Evolutionary conservation across 2,797 vertebrate genomes (phyloP).

Genomic region (Sparidentex hasta): DNA sequence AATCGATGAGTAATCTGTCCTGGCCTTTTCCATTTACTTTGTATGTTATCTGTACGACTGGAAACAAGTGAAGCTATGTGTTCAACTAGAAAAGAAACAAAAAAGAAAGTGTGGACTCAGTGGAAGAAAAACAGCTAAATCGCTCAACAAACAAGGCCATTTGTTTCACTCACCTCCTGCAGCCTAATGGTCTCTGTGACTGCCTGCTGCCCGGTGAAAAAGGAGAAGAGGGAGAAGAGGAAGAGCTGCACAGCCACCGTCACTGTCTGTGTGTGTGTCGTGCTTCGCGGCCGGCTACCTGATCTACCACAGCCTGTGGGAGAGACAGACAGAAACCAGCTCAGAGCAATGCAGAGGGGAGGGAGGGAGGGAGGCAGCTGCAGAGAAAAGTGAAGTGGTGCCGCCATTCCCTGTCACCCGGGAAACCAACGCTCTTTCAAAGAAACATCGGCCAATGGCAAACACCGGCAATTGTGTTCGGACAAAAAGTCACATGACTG

Average conservation of each 20-base stretch:
- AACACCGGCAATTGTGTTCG: conserved; percentile 85
- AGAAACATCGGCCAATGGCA: conserved; percentile 85
- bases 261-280: conserved; percentile 54
- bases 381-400: conserved; percentile 83
- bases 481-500: conserved; percentile 88
- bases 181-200: conserved; percentile 49
- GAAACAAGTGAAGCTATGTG: conserved; percentile 30
- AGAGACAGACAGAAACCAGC: conserved; percentile 50
- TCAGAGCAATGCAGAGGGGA: conserved; percentile 43
- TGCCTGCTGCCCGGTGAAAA: conserved; percentile 58
- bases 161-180: conserved; percentile 77
- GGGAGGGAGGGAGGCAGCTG: conserved; percentile 47
- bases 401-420: conserved; percentile 86
- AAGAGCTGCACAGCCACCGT: conserved; percentile 61
- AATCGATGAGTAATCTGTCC: neutral
- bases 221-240: conserved; percentile 60
- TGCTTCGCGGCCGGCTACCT: conserved; percentile 74
- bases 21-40: neutral
- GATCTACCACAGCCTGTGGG: conserved; percentile 71
- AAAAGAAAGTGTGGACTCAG: conserved; percentile 24
- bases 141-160: conserved; percentile 36
- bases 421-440: conserved; percentile 89
- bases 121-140: neutral
- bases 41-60: neutral
- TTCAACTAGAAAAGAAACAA: conserved; percentile 15